Evolutionary conservation across 1,140 invertebrate species (phyloP), one percentile per base, ranked within the genome.

Genomic region (Bombus terrestris): DNA sequence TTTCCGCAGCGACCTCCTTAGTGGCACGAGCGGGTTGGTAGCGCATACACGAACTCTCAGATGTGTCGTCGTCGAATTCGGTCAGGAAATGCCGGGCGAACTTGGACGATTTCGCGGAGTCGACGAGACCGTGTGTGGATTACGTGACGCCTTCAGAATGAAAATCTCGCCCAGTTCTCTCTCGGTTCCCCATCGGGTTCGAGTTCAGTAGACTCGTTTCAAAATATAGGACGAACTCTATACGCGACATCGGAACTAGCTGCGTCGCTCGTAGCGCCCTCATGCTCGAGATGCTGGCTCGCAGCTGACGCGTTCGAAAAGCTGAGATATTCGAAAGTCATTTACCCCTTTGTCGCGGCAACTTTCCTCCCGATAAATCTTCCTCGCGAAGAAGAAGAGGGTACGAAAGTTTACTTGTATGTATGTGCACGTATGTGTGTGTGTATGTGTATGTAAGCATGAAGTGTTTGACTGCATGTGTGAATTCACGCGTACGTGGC

Each of bases 281-380:
- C 66, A 9, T 35, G 10, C 47, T 71, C 68, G 68, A 66, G 57
- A 83, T 64, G 32, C 47, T n/a, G 39, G 28, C 28, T 83, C 53
- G 41, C 81, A 83, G 73, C 83, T 81, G 83, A 81, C 81, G 85
- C 35, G n/a, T 83, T 77, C 75, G 74, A 72, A 75, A 64, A 76
- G 57, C 57, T 62, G 74, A 87, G 53, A 79, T 72, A 90, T 90
- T 90, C 88, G 81, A 87, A 84, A 87, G 82, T 90, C 86, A 87
- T 85, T 86, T 86, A 71, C 72, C 69, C 73, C 47, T 89, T 83
- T 78, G 88, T 76, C 81, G 71, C 62, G 76, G 82, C 75, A 89
- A 89, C 76, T 86, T 87, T 53, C 37, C 66, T 22, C n/a, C 13
- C 74, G 78, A 78, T 85, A 86, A 89, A 89, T 89, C 82, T 62